Conservation (phyloP, 2,113 vertebrate species). For the Sturnira hondurensis region DNA sequence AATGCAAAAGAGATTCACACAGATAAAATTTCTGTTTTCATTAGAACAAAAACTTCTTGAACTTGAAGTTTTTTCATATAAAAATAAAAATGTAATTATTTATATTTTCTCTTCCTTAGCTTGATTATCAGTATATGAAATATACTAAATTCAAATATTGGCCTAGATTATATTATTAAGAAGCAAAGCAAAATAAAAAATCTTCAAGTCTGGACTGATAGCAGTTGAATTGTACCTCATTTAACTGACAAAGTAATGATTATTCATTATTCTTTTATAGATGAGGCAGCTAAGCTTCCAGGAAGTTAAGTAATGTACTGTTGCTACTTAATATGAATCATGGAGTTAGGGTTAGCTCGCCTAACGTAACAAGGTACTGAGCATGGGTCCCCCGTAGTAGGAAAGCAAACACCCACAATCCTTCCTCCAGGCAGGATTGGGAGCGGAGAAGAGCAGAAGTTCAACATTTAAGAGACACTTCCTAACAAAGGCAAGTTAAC, state of each 20-base stretch:
- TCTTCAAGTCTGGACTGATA: background rate
- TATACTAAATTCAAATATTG: background rate
- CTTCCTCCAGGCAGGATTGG: too few species aligned
- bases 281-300: background rate
- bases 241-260: background rate
- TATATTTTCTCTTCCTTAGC: background rate
- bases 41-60: background rate
- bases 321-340: background rate
- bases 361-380: background rate
- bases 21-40: background rate
- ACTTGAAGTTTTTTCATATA: background rate
- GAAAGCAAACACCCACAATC: too few species aligned
- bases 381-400: too few species aligned
- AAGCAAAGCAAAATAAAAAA: background rate
- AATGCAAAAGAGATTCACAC: background rate
- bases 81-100: background rate
- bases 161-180: background rate
- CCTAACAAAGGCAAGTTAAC: too few species aligned
- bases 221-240: background rate
- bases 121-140: background rate
- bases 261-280: background rate
- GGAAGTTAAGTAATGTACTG: background rate
- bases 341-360: background rate
- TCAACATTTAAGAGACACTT: too few species aligned
- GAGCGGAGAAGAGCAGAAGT: too few species aligned